phyloP scores from a whole-genome alignment of 2,113 vertebrate species.

The Pongo abelii region DNA sequence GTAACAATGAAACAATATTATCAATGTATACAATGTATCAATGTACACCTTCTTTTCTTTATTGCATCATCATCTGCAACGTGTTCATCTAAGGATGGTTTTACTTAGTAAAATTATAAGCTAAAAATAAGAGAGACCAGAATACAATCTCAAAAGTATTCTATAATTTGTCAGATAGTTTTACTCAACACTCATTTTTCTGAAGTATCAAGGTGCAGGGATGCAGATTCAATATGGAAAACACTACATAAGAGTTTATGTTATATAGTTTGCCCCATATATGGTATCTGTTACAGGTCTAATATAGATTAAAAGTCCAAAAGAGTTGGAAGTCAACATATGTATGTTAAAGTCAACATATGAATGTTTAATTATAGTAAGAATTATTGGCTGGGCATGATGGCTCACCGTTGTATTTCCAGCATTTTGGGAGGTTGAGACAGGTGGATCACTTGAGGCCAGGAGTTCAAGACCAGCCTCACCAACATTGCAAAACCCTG shows the following conservation, averaged over 20 bases:
- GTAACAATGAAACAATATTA: not conserved
- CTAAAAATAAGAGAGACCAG: slow-evolving; percentile 3
- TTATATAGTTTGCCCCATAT: not conserved
- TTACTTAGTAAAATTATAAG: slow-evolving; percentile 18
- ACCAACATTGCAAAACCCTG: too few species aligned
- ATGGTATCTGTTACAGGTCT: not conserved
- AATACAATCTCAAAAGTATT: slow-evolving; percentile 18
- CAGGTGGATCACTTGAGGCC: too few species aligned
- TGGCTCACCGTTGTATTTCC: too few species aligned
- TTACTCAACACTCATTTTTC: not conserved
- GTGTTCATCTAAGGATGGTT: slow-evolving; percentile 11
- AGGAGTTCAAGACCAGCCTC: too few species aligned
- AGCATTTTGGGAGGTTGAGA: too few species aligned
- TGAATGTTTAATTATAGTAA: not conserved
- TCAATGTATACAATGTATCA: not conserved
- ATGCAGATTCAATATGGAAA: slow-evolving; percentile 32
- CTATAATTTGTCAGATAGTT: not conserved
- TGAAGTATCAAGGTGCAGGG: not conserved
- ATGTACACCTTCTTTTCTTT: not conserved
- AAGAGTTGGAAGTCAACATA: not conserved
- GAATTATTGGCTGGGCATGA: not conserved
- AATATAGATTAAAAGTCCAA: not conserved
- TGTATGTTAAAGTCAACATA: too few species aligned
- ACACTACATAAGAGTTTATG: not conserved
- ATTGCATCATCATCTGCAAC: not conserved